Evolutionary conservation across 1,140 invertebrate genomes (phyloP).

Genomic region (Drosophila nasuta): DNA sequence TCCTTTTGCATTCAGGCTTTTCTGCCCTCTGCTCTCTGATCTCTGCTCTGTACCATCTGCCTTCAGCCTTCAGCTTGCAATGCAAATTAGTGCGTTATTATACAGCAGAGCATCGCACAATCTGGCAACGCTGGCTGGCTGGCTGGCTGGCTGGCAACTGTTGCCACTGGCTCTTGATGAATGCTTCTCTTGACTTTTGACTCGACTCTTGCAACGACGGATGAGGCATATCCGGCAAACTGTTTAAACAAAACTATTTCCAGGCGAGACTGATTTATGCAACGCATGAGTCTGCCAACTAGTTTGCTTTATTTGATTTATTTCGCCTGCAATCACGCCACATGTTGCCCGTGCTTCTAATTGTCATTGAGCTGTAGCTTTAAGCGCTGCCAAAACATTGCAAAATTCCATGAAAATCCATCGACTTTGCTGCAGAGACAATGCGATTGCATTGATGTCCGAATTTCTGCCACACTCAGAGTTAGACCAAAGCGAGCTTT

Average conservation of each 20-base stretch:
- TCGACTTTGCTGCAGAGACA: not conserved
- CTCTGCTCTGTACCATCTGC: not conserved
- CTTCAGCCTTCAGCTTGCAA: conserved; percentile 35
- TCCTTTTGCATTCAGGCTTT: not conserved
- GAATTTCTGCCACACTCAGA: not conserved
- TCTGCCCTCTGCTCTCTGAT: not conserved
- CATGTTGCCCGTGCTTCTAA: conserved; percentile 2
- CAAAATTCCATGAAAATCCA: not conserved
- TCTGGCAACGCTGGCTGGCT: conserved; percentile 56
- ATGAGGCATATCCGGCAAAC: conserved; percentile 28
- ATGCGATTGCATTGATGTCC: not conserved
- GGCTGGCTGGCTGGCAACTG: conserved; percentile 10
- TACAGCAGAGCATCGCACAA: conserved; percentile 45
- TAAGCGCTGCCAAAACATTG: not conserved
- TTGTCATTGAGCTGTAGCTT: not conserved
- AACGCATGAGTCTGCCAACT: conserved; percentile 41
- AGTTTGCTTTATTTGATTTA: conserved; percentile 64
- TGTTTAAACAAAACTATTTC: conserved; percentile 70
- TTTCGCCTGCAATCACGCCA: conserved; percentile 39
- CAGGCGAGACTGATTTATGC: conserved; percentile 70
- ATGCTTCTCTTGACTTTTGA: conserved; percentile 66
- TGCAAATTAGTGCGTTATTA: conserved; percentile 82
- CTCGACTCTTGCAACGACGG: conserved; percentile 12
- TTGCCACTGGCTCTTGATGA: conserved; percentile 45
- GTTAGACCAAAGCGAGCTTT: not conserved